Conservation (phyloP, 2,113 vertebrate genomes). For the Podiceps cristatus region DNA sequence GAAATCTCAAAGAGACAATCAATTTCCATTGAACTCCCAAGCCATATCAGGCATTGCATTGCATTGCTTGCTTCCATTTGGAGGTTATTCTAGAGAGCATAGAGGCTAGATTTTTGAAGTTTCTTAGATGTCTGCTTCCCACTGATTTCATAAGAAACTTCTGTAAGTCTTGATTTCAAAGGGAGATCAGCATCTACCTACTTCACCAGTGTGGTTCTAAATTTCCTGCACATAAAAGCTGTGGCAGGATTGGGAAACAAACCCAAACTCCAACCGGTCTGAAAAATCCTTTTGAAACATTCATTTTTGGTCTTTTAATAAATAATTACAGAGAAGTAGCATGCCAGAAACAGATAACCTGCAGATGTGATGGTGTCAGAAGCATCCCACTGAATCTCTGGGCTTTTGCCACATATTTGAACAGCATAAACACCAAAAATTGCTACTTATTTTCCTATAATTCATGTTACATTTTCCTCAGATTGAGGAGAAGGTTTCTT, state of each 20-base stretch:
- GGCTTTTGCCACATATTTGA: not conserved
- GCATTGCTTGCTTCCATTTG: not conserved
- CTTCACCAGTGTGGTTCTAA: not conserved
- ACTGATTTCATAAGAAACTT: not conserved
- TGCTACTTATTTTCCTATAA: not conserved
- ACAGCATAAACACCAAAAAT: not conserved
- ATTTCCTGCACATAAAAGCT: not conserved
- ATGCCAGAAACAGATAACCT: not conserved
- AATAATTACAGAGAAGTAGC: constrained; percentile 24
- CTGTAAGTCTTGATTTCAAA: constrained; percentile 33
- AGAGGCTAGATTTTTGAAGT: not conserved
- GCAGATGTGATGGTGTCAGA: not conserved
- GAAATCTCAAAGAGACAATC: not conserved
- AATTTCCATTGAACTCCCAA: not conserved
- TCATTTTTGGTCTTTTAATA: constrained; percentile 22
- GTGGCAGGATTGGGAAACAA: not conserved
- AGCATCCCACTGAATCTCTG: not conserved
- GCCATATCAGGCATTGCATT: not conserved
- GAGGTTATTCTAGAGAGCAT: not conserved
- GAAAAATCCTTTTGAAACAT: constrained; percentile 25
- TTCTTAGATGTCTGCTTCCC: not conserved
- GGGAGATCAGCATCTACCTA: not conserved
- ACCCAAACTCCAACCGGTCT: not conserved
- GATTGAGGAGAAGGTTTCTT: not conserved
- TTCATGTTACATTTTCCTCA: not conserved